These are phyloP conservation scores for Cantharis flavilabris DNA, from an alignment of 2,888 invertebrate genomes.

Conservation along the genomic window DNA sequence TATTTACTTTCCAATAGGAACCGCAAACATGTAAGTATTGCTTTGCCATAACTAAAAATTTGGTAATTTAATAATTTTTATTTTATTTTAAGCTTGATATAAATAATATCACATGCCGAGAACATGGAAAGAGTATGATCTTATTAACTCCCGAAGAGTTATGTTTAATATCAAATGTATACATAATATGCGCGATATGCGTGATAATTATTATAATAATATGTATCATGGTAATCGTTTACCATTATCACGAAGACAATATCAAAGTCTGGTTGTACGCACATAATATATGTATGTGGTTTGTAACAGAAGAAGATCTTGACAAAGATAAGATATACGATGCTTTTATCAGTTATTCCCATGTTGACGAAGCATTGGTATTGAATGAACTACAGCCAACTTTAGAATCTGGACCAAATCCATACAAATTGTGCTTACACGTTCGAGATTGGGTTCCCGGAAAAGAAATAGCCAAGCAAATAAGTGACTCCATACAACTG, in stretches of 20 bases:
- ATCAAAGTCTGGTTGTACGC: constrained; percentile 72
- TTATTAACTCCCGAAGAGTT: neutral
- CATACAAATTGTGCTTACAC: constrained; percentile 75
- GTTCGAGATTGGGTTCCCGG: constrained; percentile 76
- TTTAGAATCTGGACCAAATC: constrained; percentile 65
- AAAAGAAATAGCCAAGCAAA: constrained; percentile 72
- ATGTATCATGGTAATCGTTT: constrained; percentile 52
- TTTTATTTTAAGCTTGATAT: neutral
- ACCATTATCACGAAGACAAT: constrained; percentile 61
- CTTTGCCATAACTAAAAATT: neutral
- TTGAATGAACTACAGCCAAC: neutral
- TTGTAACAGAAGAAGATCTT: constrained; percentile 69
- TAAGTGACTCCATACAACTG: constrained; percentile 70
- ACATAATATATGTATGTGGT: constrained; percentile 64
- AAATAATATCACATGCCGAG: neutral
- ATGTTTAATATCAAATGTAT: constrained; percentile 21
- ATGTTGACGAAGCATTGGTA: neutral
- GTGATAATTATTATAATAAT: constrained; percentile 43
- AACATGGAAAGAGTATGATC: neutral
- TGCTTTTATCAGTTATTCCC: constrained; percentile 74
- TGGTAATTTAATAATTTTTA: neutral
- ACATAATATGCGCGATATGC: neutral
- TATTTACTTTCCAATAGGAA: neutral
- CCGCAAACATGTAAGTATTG: neutral
- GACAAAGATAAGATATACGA: constrained; percentile 72